Conservation (phyloP, 53 echinoderm and acorn worm species). For the Paracentrotus lividus region DNA sequence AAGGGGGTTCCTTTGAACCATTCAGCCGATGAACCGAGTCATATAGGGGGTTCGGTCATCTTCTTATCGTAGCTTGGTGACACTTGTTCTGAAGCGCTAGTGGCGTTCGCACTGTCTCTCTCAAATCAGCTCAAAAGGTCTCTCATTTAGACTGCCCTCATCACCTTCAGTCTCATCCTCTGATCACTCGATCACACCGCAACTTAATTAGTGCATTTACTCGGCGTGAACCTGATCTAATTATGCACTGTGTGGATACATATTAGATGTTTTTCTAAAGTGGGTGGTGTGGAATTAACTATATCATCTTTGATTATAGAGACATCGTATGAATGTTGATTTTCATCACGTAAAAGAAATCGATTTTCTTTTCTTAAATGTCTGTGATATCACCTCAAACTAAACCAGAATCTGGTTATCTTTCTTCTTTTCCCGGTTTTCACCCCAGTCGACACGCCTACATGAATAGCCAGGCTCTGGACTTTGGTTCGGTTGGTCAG, state of each 20-base stretch:
- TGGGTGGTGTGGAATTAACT: constrained; percentile 13
- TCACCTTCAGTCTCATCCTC: neutral
- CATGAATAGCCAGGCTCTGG: constrained; percentile 66
- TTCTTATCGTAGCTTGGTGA: constrained; percentile 40
- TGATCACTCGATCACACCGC: neutral
- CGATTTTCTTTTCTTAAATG: constrained; percentile 45
- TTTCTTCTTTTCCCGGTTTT: constrained; percentile 49
- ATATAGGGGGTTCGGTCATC: constrained; percentile 24
- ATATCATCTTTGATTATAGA: neutral
- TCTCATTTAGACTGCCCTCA: constrained; percentile 31
- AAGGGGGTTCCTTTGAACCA: constrained; percentile 23
- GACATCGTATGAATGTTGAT: constrained; percentile 16
- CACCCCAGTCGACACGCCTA: constrained; percentile 66
- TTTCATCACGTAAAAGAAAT: constrained; percentile 11
- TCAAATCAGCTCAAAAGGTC: constrained; percentile 1
- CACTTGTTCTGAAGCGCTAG: constrained; percentile 28
- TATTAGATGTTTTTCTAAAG: constrained; percentile 8
- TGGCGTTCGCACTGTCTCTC: constrained; percentile 44
- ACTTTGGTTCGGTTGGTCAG: constrained; percentile 56
- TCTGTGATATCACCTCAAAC: constrained; percentile 55
- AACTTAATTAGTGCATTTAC: constrained; percentile 47
- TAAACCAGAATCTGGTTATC: constrained; percentile 57
- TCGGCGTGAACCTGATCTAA: constrained; percentile 34
- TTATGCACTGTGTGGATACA: constrained; percentile 57
- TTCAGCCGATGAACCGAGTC: constrained; percentile 36